Evolutionary conservation across 2,888 invertebrate genomes (phyloP).

Genomic region (Adelognathus sp.): DNA sequence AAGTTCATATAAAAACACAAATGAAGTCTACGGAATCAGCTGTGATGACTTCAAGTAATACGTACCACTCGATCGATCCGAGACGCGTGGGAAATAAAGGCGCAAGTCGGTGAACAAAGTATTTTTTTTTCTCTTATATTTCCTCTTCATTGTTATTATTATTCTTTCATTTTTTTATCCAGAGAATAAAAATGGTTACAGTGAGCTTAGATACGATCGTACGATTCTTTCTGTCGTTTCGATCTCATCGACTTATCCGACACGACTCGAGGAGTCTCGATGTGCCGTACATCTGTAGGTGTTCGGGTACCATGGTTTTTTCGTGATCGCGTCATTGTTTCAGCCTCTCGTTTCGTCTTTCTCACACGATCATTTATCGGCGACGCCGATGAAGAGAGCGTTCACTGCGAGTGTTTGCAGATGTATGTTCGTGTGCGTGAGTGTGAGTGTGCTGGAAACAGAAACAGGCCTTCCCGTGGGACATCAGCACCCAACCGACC

Average conservation of each 20-base stretch:
- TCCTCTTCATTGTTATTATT: conserved; percentile 66
- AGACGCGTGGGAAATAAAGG: conserved; percentile 81
- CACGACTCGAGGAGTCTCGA: no score
- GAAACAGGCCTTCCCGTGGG: conserved; percentile 22
- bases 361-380: conserved; percentile 1
- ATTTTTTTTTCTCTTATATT: conserved; percentile 74
- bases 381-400: conserved; percentile 6
- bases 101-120: conserved; percentile 80
- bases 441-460: conserved; percentile 8
- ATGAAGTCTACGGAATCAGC: conserved; percentile 63
- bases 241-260: no score
- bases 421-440: background rate
- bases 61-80: conserved; percentile 81
- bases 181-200: conserved; percentile 65
- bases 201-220: conserved; percentile 66
- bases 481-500: conserved; percentile 20
- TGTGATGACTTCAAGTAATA: conserved; percentile 69
- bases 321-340: background rate
- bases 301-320: background rate
- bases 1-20: background rate
- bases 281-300: no score
- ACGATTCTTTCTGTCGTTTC: no score
- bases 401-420: background rate
- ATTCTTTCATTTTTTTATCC: no score
- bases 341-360: background rate